Evolutionary conservation across 1,140 invertebrate genomes (phyloP), one percentile per base, ranked within the genome.

Genomic region (Archegozetes longisetosus): DNA sequence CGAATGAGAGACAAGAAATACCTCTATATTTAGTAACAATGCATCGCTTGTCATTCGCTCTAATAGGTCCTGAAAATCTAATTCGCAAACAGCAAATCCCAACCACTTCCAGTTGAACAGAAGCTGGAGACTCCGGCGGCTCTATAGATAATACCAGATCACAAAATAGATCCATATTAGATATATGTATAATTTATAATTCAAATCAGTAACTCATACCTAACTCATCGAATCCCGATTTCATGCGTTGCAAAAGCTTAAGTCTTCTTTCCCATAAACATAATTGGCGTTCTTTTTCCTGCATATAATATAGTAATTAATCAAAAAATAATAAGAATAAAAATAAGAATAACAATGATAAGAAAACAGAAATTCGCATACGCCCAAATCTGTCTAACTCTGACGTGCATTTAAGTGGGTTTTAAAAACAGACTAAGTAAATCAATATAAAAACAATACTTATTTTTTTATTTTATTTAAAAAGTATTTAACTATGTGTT

Each of bases 21-120:
- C 86, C 82, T 82, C 84, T 88, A 70, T 86, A 92, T 75, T 90
- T 91, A 23, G 88, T 92, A 66, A 85, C 82, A 61, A 90, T 82
- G 13, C 85, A 78, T 12, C 81, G 82, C 58, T 82, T 78, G 59
- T 77, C 76, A 51, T 72, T 70, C 27, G 71, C 69, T 9, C 60
- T 55, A 53, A 80, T 75, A 20, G 83, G 80, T 67, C 87, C 85
- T 64, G 79, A 77, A 68, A 88, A 84, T 49, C 79, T 76, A 2
- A 92, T 78, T 26, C 79, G 78, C 13, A 93, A 80, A 1, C 84
- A 80, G 53, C 82, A 83, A 40, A 81, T 82, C 47, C 84, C 84
- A 12, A 84, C 86, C 0, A 94, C 88, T 65, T 89, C 85, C 4
- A 92, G 76, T 12, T 80, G 80, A 1, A 90, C 84, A 12, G 82